These are phyloP conservation scores for Lutjanus argentimaculatus DNA, from an alignment of 2,797 vertebrate species.

Conservation along the genomic window DNA sequence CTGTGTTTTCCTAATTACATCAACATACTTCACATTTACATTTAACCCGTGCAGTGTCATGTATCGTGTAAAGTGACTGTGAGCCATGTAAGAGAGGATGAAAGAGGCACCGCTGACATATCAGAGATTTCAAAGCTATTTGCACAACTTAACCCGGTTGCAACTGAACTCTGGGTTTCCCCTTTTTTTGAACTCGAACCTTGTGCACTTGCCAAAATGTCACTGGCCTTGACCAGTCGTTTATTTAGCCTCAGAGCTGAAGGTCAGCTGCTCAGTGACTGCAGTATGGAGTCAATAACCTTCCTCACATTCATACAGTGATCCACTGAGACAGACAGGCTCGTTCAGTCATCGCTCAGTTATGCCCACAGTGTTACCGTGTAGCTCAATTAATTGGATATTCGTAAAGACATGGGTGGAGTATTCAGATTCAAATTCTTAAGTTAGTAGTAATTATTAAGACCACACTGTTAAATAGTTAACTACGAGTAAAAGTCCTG, in stretches of 20 bases:
- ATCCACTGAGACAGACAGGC: neutral
- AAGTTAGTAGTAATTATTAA: too few relatives aligned
- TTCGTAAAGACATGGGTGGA: too few relatives aligned
- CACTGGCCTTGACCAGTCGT: slow-evolving; percentile 8
- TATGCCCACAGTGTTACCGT: too few relatives aligned
- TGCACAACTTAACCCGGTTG: slow-evolving; percentile 18
- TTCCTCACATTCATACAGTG: neutral
- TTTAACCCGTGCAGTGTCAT: neutral
- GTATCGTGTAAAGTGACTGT: neutral
- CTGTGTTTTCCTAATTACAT: slow-evolving; percentile 12
- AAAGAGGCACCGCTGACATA: slow-evolving; percentile 3
- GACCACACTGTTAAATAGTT: too few relatives aligned
- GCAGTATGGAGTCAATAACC: slow-evolving; percentile 13
- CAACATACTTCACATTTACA: slow-evolving; percentile 17
- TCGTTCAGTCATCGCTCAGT: too few relatives aligned
- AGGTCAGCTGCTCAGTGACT: slow-evolving; percentile 20
- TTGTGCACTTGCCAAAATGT: slow-evolving; percentile 16
- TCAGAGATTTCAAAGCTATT: slow-evolving; percentile 28
- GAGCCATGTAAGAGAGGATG: slow-evolving; percentile 8
- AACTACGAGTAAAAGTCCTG: neutral
- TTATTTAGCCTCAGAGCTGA: slow-evolving; percentile 19
- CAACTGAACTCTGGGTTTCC: slow-evolving; percentile 32
- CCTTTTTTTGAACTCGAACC: slow-evolving; percentile 18
- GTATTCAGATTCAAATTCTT: too few relatives aligned
- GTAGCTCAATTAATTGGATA: too few relatives aligned